phyloP scores from a whole-genome alignment of 1,140 invertebrate species.

The Bombyx mori region ASM3026992v2 NC_085134.1:6015001-6015500 shows the following conservation, averaged over 20 bases:
- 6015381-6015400: no score
- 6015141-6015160: not conserved
- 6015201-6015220: constrained; percentile 19
- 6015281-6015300: constrained; percentile 29
- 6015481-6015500: no score
- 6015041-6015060: constrained; percentile 22
- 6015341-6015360: no score
- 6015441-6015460: no score
- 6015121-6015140: constrained; percentile 1
- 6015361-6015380: no score
- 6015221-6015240: constrained; percentile 35
- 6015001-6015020: no score
- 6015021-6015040: not conserved
- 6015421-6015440: no score
- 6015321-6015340: no score
- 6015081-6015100: constrained; percentile 62
- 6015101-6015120: constrained; percentile 48
- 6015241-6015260: constrained; percentile 47
- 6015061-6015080: constrained; percentile 57
- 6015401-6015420: no score
- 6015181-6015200: constrained; percentile 1
- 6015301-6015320: constrained; percentile 11
- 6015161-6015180: constrained; percentile 22
- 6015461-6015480: no score
- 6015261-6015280: constrained; percentile 36